Conservation (phyloP, 1,140 invertebrate species). For the Drosophila subobscura region DNA sequence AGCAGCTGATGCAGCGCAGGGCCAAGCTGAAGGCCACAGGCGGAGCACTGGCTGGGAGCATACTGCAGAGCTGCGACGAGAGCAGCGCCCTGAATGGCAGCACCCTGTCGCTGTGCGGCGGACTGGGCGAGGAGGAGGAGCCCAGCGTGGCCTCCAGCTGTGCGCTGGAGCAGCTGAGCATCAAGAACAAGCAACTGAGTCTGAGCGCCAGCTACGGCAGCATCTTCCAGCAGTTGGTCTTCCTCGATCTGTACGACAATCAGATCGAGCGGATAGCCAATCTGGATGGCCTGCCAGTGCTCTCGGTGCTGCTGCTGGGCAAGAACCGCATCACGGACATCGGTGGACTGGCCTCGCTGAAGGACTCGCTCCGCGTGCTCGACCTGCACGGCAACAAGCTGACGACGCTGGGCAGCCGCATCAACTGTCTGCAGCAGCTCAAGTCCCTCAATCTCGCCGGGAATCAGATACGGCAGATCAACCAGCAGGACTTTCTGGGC, state of each 20-base stretch:
- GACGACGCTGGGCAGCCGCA: slow-evolving; percentile 84
- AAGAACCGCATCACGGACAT: slow-evolving; percentile 90
- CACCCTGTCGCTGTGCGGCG: slow-evolving; percentile 50
- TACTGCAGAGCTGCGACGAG: slow-evolving; percentile 67
- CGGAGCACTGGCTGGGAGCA: slow-evolving; percentile 5
- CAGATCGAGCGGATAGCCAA: slow-evolving; percentile 93
- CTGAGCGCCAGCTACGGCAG: slow-evolving; percentile 74
- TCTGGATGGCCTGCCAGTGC: slow-evolving; percentile 89
- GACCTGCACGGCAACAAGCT: slow-evolving; percentile 96
- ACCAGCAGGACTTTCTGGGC: slow-evolving; percentile 89
- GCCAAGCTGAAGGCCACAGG: slow-evolving; percentile 54
- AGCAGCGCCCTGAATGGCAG: slow-evolving; percentile 45
- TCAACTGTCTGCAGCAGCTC: slow-evolving; percentile 87
- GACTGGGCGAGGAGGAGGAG: slow-evolving; percentile 58
- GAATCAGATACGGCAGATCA: slow-evolving; percentile 91
- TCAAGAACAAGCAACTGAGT: slow-evolving; percentile 78
- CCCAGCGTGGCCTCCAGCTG: slow-evolving; percentile 31
- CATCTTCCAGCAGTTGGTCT: slow-evolving; percentile 91
- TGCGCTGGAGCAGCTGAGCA: slow-evolving; percentile 63
- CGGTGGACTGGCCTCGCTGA: slow-evolving; percentile 60
- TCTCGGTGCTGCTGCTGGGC: slow-evolving; percentile 93
- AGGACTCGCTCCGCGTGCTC: slow-evolving; percentile 86
- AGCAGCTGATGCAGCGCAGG: slow-evolving; percentile 60
- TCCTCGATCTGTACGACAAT: slow-evolving; percentile 97
- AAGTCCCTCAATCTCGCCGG: slow-evolving; percentile 96